Evolutionary conservation across 2,113 vertebrate genomes (phyloP).

Genomic region (Psilopsiagon aymara): DNA sequence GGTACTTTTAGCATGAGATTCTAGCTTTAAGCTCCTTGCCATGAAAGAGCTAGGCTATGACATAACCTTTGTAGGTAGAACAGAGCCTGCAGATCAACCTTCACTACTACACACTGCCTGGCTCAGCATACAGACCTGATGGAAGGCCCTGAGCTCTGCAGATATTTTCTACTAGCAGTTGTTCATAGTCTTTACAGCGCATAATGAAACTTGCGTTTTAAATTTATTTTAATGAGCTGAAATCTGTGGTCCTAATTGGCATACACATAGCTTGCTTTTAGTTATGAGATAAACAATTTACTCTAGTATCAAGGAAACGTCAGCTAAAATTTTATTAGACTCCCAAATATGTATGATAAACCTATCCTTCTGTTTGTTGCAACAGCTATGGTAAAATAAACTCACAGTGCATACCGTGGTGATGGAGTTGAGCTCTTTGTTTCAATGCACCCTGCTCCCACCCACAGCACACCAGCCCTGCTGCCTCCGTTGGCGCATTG

Average conservation of each 20-base stretch:
- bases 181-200: neutral
- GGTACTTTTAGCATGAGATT: neutral
- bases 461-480: neutral
- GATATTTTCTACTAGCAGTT: neutral
- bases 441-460: constrained; percentile 27
- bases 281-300: constrained; percentile 69
- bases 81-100: neutral
- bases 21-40: neutral
- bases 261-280: constrained; percentile 39
- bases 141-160: neutral
- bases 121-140: neutral
- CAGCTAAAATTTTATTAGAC: constrained; percentile 56
- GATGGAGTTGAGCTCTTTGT: constrained; percentile 59
- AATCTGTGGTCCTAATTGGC: constrained; percentile 1
- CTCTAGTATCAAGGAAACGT: constrained; percentile 65
- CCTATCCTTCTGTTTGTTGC: constrained; percentile 54
- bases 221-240: constrained; percentile 51
- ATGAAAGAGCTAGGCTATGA: rapidly evolving
- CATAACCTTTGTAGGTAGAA: neutral
- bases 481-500: neutral
- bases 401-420: constrained; percentile 9
- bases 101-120: neutral
- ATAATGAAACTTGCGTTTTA: constrained; percentile 3
- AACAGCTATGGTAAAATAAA: constrained; percentile 68
- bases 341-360: constrained; percentile 64